Evolutionary conservation across 2,113 vertebrate species (phyloP).

Genomic region (Cochlearius cochlearius): DNA sequence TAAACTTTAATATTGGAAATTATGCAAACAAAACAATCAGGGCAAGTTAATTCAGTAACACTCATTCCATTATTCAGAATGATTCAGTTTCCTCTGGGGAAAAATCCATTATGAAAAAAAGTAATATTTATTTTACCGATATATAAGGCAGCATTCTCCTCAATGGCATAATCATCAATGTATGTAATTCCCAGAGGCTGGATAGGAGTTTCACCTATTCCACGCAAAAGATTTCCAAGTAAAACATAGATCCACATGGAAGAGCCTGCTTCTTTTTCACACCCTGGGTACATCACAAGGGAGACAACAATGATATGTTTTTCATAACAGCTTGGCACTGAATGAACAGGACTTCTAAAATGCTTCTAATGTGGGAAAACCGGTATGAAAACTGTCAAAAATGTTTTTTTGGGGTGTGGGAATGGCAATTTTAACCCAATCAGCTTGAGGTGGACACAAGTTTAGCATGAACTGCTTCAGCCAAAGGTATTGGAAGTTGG

Average conservation of each 20-base stretch:
- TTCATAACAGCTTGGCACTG: background rate
- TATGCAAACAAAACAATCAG: conserved; percentile 7
- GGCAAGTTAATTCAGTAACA: background rate
- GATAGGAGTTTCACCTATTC: conserved; percentile 93
- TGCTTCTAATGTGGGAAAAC: background rate
- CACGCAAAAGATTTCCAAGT: conserved; percentile 91
- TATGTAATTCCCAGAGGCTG: conserved; percentile 92
- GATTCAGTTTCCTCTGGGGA: background rate
- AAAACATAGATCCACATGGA: conserved; percentile 91
- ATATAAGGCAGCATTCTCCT: conserved; percentile 90
- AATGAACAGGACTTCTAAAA: background rate
- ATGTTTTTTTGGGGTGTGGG: background rate
- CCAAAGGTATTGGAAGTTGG: background rate
- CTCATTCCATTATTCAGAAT: background rate
- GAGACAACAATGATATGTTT: background rate
- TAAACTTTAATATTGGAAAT: conserved; percentile 43
- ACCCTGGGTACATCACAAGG: conserved; percentile 70
- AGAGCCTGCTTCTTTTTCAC: conserved; percentile 81
- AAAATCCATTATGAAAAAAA: background rate
- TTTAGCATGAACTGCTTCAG: background rate
- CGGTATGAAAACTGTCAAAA: background rate
- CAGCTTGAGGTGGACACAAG: background rate
- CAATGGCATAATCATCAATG: conserved; percentile 88
- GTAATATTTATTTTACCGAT: conserved; percentile 76
- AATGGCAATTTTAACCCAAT: background rate